Base-by-base conservation (phyloP, 1,140 invertebrate species). In the Delia radicum region DNA sequence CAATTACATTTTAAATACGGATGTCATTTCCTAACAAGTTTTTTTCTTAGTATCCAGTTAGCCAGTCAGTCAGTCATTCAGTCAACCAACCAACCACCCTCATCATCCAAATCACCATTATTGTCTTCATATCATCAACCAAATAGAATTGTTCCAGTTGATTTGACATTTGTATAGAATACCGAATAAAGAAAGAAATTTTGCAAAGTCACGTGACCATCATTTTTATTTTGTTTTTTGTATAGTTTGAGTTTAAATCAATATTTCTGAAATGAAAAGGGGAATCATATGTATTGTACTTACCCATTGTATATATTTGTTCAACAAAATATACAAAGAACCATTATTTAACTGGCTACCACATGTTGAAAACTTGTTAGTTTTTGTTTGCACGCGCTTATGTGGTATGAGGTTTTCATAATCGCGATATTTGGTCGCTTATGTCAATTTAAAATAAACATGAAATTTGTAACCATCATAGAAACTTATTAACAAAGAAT, bases 171-270 rank as follows among this genome's bases (percentile, higher is more conserved):
- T 33, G n/a, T 37, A 37, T 37, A 37, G 8, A 37, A 37, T n/a
- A n/a, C n/a, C n/a, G 13, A 33, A 55, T 18, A 55, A 55, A 55
- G 48, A 55, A 8, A 21, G 21, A 55, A 55, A 55, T 55, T 33
- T 55, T 55, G 48, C 48, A 55, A 55, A 55, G 48, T 55, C 48
- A 55, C 48, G 48, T 55, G 48, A 55, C 18, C 48, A 55, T 55
- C 48, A 55, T 55, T 21, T 21, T 55, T 6, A 21, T 55, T 55
- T 6, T 0, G 1, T 24, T 55, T 21, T 24, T 7, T 55, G 2
- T 21, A 21, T 55, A 21, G 18, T 55, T 55, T 7, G 2, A 1
- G 2, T 55, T 13, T 10, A 55, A 55, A 55, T 21, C 48, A 55
- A 55, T 55, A 55, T 21, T 21, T 21, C 10, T 24, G 24, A 21